Evolutionary conservation across 2,113 vertebrate genomes (phyloP), one percentile per base, ranked within the genome.

Genomic region (Odobenus rosmarus): DNA sequence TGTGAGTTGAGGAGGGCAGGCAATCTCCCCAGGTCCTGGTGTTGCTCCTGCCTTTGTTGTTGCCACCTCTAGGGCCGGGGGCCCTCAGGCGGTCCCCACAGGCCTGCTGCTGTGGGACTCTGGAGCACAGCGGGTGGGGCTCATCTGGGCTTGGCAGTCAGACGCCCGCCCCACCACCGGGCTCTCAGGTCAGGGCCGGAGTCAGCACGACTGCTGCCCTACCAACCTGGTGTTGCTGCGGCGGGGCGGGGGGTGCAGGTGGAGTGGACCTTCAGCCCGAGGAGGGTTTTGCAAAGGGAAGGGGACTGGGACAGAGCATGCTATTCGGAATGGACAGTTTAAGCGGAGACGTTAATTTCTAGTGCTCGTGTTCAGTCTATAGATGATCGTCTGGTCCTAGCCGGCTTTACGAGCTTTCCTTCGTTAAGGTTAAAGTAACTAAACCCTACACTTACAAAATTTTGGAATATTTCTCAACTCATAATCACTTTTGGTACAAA

Each of bases 261-360:
- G 11, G 74, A 82, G 21, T 33, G 42, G 69, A 11, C 49, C 77
- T 62, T 74, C 61, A 76, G 9, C 36, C 31, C 7, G 18, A 83
- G 53, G 67, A 77, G 10, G 55, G 69, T 88, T 95, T 82, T 83
- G 53, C 55, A 95, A 83, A 92, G 67, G 69, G 53, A 53, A 71
- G 74, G 6, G 12, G 16, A 51, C 6, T 24, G 7, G 12, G 21
- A 1, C 24, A 67, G 51, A 74, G 13, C 26, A 21, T 49, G 74
- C 23, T 21, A 2, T 11, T 19, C 62, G 72, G 59, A 77, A 31
- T 51, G 15, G 72, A 26, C 16, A 72, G 2, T 33, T 24, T 46
- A 64, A 87, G 39, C 33, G 33, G 74, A 79, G 51, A 49, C 19
- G 26, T 26, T 67, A 33, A 42, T 93, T 88, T 55, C n/a, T 46